These are phyloP conservation scores for Xylota segnis DNA, from an alignment of 2,888 invertebrate species.

Conservation along the genomic window DNA sequence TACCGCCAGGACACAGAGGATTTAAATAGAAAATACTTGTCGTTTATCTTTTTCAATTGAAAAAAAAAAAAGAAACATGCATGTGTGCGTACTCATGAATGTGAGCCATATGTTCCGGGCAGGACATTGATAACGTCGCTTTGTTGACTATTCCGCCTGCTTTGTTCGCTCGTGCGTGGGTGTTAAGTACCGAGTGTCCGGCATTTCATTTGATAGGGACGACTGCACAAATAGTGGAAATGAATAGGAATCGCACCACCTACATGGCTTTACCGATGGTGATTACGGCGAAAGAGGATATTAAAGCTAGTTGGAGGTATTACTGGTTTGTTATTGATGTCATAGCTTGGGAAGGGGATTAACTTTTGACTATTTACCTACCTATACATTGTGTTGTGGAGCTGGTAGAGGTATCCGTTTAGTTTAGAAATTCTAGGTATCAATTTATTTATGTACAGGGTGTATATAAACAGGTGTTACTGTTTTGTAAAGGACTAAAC, in stretches of 20 bases:
- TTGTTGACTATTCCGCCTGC: slow-evolving; percentile 8
- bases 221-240: slow-evolving; percentile 4
- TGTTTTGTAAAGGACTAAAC: no score
- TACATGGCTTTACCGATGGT: background rate
- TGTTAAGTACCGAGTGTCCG: slow-evolving; percentile 8
- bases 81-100: background rate
- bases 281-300: background rate
- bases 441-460: no score
- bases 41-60: slow-evolving; percentile 1
- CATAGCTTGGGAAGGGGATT: background rate
- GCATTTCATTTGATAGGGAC: slow-evolving; percentile 4
- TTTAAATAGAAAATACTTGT: slow-evolving; percentile 15
- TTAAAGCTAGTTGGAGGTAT: background rate
- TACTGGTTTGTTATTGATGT: background rate
- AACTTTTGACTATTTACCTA: background rate
- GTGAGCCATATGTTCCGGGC: slow-evolving; percentile 1
- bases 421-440: no score
- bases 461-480: no score
- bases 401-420: no score
- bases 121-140: slow-evolving; percentile 12
- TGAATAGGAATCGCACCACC: background rate
- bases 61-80: background rate
- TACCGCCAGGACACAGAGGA: background rate
- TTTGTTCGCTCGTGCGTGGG: slow-evolving; percentile 13
- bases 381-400: no score